These are phyloP conservation scores for Suncus etruscus DNA, from an alignment of 2,113 vertebrate species.

Conservation along the genomic window DNA sequence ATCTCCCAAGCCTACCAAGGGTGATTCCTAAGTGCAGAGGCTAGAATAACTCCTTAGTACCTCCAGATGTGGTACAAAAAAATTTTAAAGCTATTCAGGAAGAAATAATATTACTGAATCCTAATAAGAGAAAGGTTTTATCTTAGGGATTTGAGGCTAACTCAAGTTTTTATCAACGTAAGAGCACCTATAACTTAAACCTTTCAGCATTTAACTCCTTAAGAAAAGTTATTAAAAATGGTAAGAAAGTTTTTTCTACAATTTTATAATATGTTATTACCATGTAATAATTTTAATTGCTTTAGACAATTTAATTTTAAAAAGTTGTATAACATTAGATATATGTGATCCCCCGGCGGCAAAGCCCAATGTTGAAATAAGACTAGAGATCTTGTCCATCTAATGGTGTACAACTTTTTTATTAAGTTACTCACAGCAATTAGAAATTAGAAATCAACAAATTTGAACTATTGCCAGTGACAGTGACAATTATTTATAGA, in stretches of 20 bases:
- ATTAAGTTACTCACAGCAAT: too few species aligned
- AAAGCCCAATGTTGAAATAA: background rate
- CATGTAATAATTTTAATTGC: constrained; percentile 38
- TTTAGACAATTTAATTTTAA: background rate
- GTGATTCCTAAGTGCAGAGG: too few species aligned
- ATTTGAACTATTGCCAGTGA: too few species aligned
- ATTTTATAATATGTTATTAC: background rate
- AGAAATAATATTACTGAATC: constrained; percentile 36
- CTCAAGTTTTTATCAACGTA: background rate
- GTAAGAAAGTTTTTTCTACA: background rate
- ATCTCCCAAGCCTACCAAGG: too few species aligned
- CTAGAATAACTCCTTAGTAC: too few species aligned
- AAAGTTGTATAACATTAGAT: background rate
- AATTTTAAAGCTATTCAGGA: constrained; percentile 48
- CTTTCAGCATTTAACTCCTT: constrained; percentile 10
- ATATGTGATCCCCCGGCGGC: background rate
- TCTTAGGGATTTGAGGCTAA: constrained; percentile 41
- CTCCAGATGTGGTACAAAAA: background rate
- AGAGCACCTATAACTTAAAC: background rate
- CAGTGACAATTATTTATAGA: too few species aligned
- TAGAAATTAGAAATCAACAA: too few species aligned
- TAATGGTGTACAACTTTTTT: too few species aligned
- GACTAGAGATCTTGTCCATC: too few species aligned
- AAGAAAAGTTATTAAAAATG: background rate
- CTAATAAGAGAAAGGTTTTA: constrained; percentile 47